phyloP scores from a whole-genome alignment of 2,888 invertebrate species.

The Dicyrtoma fusca region DNA sequence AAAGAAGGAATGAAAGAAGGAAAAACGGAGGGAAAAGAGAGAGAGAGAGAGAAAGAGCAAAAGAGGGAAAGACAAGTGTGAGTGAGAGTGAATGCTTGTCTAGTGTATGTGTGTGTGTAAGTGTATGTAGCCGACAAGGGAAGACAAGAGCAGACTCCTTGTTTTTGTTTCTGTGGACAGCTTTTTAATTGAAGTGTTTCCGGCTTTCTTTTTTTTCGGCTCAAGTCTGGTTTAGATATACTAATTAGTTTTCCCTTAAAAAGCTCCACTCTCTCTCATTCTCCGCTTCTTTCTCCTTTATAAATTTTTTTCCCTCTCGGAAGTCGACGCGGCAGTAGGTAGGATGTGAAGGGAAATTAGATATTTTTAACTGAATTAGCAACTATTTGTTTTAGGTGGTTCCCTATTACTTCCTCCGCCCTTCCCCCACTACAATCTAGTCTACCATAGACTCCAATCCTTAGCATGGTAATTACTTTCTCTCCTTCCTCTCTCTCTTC shows the following conservation, averaged over 20 bases:
- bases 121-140: too few species aligned
- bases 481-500: constrained; percentile 1
- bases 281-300: neutral
- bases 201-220: constrained; percentile 37
- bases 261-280: constrained; percentile 10
- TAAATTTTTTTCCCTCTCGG: constrained; percentile 14
- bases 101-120: too few species aligned
- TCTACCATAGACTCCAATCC: neutral
- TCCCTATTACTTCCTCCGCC: neutral
- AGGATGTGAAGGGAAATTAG: constrained; percentile 41
- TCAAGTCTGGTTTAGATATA: constrained; percentile 40
- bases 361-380: constrained; percentile 41
- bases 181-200: constrained; percentile 52
- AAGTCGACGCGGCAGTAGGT: constrained; percentile 36
- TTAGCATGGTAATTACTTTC: constrained; percentile 23
- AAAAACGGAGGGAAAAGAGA: neutral
- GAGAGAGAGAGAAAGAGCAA: constrained; percentile 9
- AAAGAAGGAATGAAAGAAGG: constrained; percentile 5
- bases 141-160: neutral
- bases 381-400: constrained; percentile 36
- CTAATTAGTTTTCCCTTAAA: constrained; percentile 40
- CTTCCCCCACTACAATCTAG: neutral
- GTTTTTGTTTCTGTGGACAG: constrained; percentile 42
- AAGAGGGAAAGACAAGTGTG: constrained; percentile 5
- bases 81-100: constrained; percentile 8